phyloP scores from a whole-genome alignment of 2,113 vertebrate species.

The Mus musculus region GRCm39 chr1:21543501-21544000 shows the following conservation, averaged over 20 bases:
- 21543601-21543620: not conserved
- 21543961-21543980: no score
- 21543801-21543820: not conserved
- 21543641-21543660: not conserved
- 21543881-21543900: not conserved
- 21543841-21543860: not conserved
- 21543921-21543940: not conserved
- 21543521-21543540: not conserved
- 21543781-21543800: not conserved
- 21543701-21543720: conserved; percentile 1
- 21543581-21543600: conserved; percentile 7
- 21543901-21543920: not conserved
- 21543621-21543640: not conserved
- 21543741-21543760: not conserved
- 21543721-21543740: not conserved
- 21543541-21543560: not conserved
- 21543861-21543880: not conserved
- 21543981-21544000: not conserved
- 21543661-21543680: not conserved
- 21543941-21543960: not conserved
- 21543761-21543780: not conserved
- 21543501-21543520: not conserved
- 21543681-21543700: not conserved
- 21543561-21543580: not conserved
- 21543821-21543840: not conserved